Base-by-base conservation (phyloP, 1,140 invertebrate genomes). In the Brachionus plicatilis region DNA sequence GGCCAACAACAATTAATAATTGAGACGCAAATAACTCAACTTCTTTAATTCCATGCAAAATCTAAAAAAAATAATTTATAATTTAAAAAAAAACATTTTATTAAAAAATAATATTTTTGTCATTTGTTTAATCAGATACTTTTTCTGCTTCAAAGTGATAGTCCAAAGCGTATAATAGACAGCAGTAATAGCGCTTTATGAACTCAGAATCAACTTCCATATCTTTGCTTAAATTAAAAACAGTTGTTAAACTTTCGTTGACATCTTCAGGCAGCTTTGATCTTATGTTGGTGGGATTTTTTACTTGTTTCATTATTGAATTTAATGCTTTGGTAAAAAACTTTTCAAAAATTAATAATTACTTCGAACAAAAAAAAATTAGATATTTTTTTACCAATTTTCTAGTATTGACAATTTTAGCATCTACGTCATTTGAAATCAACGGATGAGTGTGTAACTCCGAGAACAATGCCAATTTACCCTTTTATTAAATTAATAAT, bases 281-380 rank as follows among this genome's bases (percentile, higher is more conserved):
- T 33, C 60, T 60, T 9, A 68, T 82, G 12, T 7, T 37, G n/a
- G 53, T 43, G n/a, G 79, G 79, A 37, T 43, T 37, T 68, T 82
- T 68, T 9, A 82, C 79, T 7, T 47, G 9, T 65, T 82, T 17
- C 79, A 82, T 82, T 11, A 82, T 68, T 65, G 79, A 24, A 82
- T 82, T 82, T 68, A 82, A 41, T 17, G 79, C 79, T 68, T 68
- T 60, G 9, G 79, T 82, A 43, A 82, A 82, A 82, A 82, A 82
- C 79, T 82, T 41, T 43, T 37, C 47, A 60, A 27, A 68, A 60
- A 50, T 80, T 11, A 27, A 68, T 8, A 68, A 68, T 68, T 11
- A 41, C 27, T 78, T 78, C 5, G 11, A 45, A 47, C 7, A 11
- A 41, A 53, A 11, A 47, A 53, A 45, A 14, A 27, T 45, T 78